Evolutionary conservation across 2,797 vertebrate species (phyloP).

Genomic region (Sebastes alutus): DNA sequence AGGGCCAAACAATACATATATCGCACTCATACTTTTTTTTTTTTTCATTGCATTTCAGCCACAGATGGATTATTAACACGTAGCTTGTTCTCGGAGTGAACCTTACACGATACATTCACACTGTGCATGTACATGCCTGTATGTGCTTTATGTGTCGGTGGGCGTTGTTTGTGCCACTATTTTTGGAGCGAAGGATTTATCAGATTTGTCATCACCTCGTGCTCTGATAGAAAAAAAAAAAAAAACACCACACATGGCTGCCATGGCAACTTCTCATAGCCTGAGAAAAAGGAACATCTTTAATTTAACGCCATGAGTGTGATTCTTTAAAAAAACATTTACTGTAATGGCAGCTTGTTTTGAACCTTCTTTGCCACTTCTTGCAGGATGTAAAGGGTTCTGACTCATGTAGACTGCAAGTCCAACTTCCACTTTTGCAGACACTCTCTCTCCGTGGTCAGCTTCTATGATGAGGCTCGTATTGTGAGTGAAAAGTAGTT

Average conservation of each 20-base stretch:
- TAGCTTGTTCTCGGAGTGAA: not conserved
- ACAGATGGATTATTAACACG: constrained; percentile 12
- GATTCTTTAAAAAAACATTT: not conserved
- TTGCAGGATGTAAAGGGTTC: too few relatives aligned
- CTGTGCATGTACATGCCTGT: not conserved
- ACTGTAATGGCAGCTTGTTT: too few relatives aligned
- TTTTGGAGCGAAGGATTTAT: constrained; percentile 27
- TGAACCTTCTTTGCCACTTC: too few relatives aligned
- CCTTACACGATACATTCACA: not conserved
- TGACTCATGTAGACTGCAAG: too few relatives aligned
- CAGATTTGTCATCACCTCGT: constrained; percentile 30
- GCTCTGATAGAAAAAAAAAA: not conserved
- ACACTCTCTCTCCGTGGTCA: too few relatives aligned
- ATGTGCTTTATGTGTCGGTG: not conserved
- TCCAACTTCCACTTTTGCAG: too few relatives aligned
- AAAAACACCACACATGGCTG: constrained; percentile 3
- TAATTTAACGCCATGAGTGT: not conserved
- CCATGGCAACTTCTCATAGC: constrained; percentile 24
- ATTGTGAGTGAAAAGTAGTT: too few relatives aligned
- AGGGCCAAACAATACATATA: not conserved
- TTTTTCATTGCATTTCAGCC: not conserved
- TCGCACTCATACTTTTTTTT: not conserved
- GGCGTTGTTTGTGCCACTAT: constrained; percentile 26
- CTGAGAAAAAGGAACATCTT: not conserved
- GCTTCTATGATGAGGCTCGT: too few relatives aligned